These are phyloP conservation scores for Sphenodon punctatus DNA, from an alignment of 2,797 vertebrate genomes.

Conservation along the genomic window DNA sequence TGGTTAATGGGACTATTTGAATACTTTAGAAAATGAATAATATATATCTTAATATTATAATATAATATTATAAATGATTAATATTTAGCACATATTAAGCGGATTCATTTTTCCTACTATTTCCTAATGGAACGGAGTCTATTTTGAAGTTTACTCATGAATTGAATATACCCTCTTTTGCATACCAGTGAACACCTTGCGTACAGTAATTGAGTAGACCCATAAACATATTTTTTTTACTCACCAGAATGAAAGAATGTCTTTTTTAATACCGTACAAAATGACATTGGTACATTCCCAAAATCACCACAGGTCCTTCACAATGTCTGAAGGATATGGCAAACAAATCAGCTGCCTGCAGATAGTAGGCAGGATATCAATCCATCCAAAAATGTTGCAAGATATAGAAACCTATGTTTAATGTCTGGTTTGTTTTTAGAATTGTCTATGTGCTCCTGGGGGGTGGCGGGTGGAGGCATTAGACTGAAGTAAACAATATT, in stretches of 20 bases:
- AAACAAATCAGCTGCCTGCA: neutral
- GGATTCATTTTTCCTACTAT: no score
- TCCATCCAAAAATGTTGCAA: neutral
- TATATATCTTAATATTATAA: no score
- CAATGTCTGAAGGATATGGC: neutral
- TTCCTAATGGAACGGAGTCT: neutral
- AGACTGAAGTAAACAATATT: constrained; percentile 52
- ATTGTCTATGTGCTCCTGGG: constrained; percentile 63
- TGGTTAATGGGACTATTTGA: no score
- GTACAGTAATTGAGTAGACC: neutral
- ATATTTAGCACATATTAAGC: no score
- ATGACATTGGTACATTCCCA: neutral
- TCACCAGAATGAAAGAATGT: no score
- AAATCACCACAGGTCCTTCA: neutral
- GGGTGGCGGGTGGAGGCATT: no score
- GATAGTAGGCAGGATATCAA: neutral
- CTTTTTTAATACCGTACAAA: neutral
- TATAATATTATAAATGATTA: no score
- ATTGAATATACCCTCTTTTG: neutral
- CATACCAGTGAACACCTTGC: neutral
- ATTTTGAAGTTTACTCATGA: neutral
- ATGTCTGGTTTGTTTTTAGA: constrained; percentile 57
- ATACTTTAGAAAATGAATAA: no score
- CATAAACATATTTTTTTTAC: no score
- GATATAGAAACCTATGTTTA: constrained; percentile 23